These are phyloP conservation scores for Chiloscyllium punctatum DNA, from an alignment of 2,797 vertebrate species.

Conservation along the genomic window DNA sequence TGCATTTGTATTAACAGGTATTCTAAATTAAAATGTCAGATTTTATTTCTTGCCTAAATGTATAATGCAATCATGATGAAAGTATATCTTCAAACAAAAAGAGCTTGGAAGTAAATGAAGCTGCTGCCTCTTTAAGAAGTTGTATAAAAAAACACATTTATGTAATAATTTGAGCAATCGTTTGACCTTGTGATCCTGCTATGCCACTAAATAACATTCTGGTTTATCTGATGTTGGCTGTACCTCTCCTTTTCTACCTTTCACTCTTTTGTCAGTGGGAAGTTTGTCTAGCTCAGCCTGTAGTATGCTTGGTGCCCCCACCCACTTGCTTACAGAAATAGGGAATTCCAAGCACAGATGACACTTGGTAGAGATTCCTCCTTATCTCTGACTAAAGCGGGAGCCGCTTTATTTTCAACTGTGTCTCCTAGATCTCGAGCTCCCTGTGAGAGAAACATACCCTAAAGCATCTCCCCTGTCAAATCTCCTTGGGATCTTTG, in stretches of 20 bases:
- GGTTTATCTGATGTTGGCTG: background rate
- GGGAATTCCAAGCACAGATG: too few species aligned
- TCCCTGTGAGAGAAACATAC: too few species aligned
- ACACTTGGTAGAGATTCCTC: background rate
- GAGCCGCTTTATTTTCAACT: background rate
- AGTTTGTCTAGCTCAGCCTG: background rate
- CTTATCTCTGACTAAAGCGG: background rate
- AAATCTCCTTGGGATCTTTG: background rate
- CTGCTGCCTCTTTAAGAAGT: background rate
- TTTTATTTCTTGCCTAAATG: background rate
- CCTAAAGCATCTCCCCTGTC: background rate
- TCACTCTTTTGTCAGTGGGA: background rate
- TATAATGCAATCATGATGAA: background rate
- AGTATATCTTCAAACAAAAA: background rate
- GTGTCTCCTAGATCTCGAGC: background rate
- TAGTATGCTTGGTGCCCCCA: background rate
- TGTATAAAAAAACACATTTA: background rate
- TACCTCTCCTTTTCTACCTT: background rate
- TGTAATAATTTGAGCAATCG: too few species aligned
- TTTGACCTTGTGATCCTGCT: too few species aligned
- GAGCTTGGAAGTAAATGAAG: background rate
- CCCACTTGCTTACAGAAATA: too few species aligned
- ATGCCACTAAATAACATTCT: too few species aligned
- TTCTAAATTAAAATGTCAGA: background rate
- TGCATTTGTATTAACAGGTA: background rate